Evolutionary conservation across 2,797 vertebrate genomes (phyloP).

Genomic region (Sarcophilus harrisii): DNA sequence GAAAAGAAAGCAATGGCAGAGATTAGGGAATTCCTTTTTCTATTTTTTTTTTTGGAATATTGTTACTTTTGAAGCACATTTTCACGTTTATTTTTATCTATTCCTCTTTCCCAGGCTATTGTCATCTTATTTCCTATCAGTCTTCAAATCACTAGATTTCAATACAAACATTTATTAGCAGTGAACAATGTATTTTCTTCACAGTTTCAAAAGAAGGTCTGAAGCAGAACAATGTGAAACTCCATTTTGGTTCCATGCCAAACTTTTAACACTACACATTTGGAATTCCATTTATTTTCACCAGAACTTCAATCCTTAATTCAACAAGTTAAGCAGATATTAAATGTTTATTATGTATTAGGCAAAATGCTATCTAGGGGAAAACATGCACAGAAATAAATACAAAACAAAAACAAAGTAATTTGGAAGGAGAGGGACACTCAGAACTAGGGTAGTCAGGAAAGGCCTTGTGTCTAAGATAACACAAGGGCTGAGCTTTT

Average conservation of each 20-base stretch:
- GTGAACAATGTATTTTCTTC: neutral
- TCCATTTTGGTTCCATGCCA: neutral
- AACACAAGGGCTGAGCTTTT: neutral
- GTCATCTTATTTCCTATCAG: neutral
- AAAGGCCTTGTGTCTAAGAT: neutral
- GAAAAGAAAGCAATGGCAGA: neutral
- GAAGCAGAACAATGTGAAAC: neutral
- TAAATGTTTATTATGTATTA: neutral
- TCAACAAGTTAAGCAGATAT: neutral
- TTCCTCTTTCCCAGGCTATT: neutral
- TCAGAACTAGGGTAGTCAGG: neutral
- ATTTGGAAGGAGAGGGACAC: neutral
- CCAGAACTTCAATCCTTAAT: neutral
- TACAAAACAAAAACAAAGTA: neutral
- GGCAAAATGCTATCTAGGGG: neutral
- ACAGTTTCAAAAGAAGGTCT: neutral
- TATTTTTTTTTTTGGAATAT: slow-evolving; percentile 54
- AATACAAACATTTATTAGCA: neutral
- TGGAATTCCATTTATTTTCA: slow-evolving; percentile 1
- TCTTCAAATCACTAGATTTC: neutral
- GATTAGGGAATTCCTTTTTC: slow-evolving; percentile 20
- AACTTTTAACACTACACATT: neutral
- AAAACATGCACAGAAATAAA: neutral
- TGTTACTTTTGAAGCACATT: neutral
- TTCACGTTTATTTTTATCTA: neutral